phyloP scores from a whole-genome alignment of 2,888 invertebrate genomes.

The Scelioninae gen. 2 region DNA sequence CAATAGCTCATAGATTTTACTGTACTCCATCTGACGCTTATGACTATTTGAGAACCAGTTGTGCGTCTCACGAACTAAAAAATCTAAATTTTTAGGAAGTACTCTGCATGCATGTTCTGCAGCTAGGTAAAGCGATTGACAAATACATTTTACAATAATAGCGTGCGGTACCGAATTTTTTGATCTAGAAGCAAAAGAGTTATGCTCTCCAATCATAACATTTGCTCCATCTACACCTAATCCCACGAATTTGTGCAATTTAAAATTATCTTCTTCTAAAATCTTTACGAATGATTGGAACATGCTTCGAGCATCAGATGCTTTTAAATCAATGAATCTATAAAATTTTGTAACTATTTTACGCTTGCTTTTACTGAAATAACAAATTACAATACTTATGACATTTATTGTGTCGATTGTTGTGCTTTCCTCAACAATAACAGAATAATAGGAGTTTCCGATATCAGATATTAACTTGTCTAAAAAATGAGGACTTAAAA shows the following conservation, averaged over 20 bases:
- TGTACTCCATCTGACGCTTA: background rate
- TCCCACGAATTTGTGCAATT: conserved; percentile 59
- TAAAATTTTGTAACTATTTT: conserved; percentile 58
- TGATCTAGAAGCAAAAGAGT: conserved; percentile 11
- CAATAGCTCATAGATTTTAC: conserved; percentile 6
- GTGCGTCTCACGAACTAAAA: conserved; percentile 13
- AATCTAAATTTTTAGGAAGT: conserved; percentile 24
- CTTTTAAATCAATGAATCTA: conserved; percentile 47
- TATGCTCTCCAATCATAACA: conserved; percentile 23
- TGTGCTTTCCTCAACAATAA: conserved; percentile 66
- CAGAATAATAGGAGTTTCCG: conserved; percentile 62
- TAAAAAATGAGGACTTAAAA: conserved; percentile 64
- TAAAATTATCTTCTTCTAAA: conserved; percentile 54
- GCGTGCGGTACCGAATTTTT: conserved; percentile 8
- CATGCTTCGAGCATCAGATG: conserved; percentile 49
- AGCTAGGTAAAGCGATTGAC: conserved; percentile 18
- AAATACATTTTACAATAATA: conserved; percentile 17
- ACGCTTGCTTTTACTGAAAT: conserved; percentile 42
- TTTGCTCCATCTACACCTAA: conserved; percentile 43
- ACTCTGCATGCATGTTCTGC: conserved; percentile 18
- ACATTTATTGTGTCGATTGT: conserved; percentile 51
- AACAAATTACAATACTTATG: conserved; percentile 56
- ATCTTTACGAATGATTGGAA: conserved; percentile 29
- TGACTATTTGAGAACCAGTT: conserved; percentile 14
- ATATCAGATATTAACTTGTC: conserved; percentile 64